phyloP scores from a whole-genome alignment of 1,140 invertebrate genomes.

The roundworm (Caenorhabditis elegans) region WBcel235 BX284605.5:13213001-13213500 shows the following conservation, averaged over 20 bases:
- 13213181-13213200: not conserved
- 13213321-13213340: not conserved
- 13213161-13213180: slow-evolving; percentile 1
- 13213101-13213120: too few relatives aligned
- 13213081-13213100: too few relatives aligned
- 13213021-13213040: too few relatives aligned
- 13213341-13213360: too few relatives aligned
- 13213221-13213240: not conserved
- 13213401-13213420: not conserved
- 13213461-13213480: too few relatives aligned
- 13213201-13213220: not conserved
- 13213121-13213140: not conserved
- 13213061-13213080: too few relatives aligned
- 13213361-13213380: too few relatives aligned
- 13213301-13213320: not conserved
- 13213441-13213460: not conserved
- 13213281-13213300: not conserved
- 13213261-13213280: slow-evolving; percentile 3
- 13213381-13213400: not conserved
- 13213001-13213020: too few relatives aligned
- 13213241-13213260: not conserved
- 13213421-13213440: not conserved
- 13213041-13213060: too few relatives aligned
- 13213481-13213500: too few relatives aligned
- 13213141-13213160: not conserved